phyloP scores from a whole-genome alignment of 1,140 invertebrate species.

The Atopsyche davidsoni region DNA sequence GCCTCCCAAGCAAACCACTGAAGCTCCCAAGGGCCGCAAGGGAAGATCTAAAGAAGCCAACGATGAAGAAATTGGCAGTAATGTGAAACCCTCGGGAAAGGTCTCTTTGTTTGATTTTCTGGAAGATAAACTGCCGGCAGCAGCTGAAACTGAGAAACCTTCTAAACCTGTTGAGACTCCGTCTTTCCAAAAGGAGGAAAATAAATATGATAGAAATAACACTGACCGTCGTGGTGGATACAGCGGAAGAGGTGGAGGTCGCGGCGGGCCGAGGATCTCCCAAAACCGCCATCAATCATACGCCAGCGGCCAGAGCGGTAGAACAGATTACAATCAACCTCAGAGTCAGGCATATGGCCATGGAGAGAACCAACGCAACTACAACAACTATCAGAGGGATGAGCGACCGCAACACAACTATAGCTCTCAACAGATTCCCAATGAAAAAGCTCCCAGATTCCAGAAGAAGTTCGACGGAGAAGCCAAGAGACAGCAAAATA shows the following conservation, averaged over 20 bases:
- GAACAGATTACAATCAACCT: constrained; percentile 16
- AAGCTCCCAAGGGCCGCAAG: constrained; percentile 41
- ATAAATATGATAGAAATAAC: constrained; percentile 20
- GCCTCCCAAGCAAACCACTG: constrained; percentile 38
- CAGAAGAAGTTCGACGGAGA: constrained; percentile 46
- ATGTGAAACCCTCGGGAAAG: constrained; percentile 72
- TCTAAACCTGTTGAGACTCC: constrained; percentile 17
- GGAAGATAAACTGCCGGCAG: constrained; percentile 70
- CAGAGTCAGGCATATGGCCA: constrained; percentile 19
- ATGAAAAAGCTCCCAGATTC: constrained; percentile 47
- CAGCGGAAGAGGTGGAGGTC: constrained; percentile 12
- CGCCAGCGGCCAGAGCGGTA: constrained; percentile 5
- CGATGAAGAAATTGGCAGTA: constrained; percentile 53
- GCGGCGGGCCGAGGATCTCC: constrained; percentile 17
- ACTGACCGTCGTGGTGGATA: constrained; percentile 16
- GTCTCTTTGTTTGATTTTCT: constrained; percentile 84
- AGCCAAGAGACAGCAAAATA: constrained; percentile 38
- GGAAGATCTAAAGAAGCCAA: constrained; percentile 46
- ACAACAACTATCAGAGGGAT: constrained; percentile 25
- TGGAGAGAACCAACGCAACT: constrained; percentile 23
- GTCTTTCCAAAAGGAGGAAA: constrained; percentile 21
- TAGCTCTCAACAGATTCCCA: constrained; percentile 33
- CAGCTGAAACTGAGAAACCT: constrained; percentile 41
- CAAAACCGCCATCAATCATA: constrained; percentile 1
- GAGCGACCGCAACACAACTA: constrained; percentile 24